These are phyloP conservation scores for Protaetia brevitarsis DNA, from an alignment of 1,140 invertebrate species.

Conservation along the genomic window DNA sequence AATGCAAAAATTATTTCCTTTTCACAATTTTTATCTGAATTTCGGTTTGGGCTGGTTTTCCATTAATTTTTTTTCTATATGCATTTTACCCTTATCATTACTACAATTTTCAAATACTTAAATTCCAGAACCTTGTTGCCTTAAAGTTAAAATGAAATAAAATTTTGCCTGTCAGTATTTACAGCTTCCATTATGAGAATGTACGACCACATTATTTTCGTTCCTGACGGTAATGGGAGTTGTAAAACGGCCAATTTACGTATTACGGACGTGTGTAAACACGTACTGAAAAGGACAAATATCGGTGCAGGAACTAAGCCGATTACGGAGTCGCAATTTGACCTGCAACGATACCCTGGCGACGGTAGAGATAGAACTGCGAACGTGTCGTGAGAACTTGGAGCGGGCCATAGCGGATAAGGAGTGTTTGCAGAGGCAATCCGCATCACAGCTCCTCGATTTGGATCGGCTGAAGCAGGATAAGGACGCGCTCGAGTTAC, in stretches of 20 bases:
- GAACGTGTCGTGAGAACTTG: constrained; percentile 62
- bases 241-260: background rate
- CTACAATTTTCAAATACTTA: too few relatives aligned
- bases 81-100: too few relatives aligned
- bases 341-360: constrained; percentile 61
- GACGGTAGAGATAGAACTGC: constrained; percentile 62
- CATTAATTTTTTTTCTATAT: too few relatives aligned
- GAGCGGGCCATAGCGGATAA: constrained; percentile 63
- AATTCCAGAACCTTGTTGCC: too few relatives aligned
- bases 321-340: constrained; percentile 52
- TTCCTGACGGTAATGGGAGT: background rate
- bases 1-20: too few relatives aligned
- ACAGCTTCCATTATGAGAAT: too few relatives aligned
- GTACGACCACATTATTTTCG: constrained; percentile 1
- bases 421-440: constrained; percentile 67
- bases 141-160: too few relatives aligned
- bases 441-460: constrained; percentile 61
- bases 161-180: too few relatives aligned
- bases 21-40: too few relatives aligned
- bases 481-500: constrained; percentile 65
- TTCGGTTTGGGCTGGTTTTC: too few relatives aligned
- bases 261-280: too few relatives aligned
- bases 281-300: background rate
- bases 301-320: constrained; percentile 51
- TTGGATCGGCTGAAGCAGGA: constrained; percentile 67